Evolutionary conservation across 2,113 vertebrate genomes (phyloP), one percentile per base, ranked within the genome.

Genomic region (Chaenogobius annularis): DNA sequence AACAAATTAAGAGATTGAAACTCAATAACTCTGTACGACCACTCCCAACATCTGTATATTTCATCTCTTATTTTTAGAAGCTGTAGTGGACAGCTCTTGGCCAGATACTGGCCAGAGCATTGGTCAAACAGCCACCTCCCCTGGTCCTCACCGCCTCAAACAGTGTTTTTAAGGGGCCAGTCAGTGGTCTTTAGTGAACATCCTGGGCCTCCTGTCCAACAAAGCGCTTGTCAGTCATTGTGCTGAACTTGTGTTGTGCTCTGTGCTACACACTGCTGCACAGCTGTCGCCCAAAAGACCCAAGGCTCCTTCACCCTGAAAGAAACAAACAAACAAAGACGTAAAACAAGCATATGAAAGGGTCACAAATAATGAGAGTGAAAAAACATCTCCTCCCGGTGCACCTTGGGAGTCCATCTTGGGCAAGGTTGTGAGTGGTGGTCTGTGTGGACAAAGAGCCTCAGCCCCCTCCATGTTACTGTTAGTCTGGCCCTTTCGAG

Each of bases 301-400:
- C 85, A 84, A 82, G 80, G 82, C 88, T 87, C 80, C 88, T 83
- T 82, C 80, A 62, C 80, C 50, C 78, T 90, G 88, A 92, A 91
- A 91, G 91, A 89, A 79, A 91, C 88, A 92, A 92, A 92, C 89
- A 92, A 92, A 91, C 91, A 92, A 92, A 91, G 89, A 86, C 62
- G 81, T 90, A 90, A 88, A 91, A 88, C 83, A 89, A 88, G 86
- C 87, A 90, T 85, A 88, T 88, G 78, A 87, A 88, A 74, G 82
- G 87, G 89, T 90, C 89, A 90, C 90, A 90, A 90, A 92, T 90
- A 90, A 92, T 85, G 84, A 89, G 85, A 70, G 76, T 85, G 89
- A 88, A 90, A 89, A 91, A 90, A 88, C 48, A 88, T 90, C 83
- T 89, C 87, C 83, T 86, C 87, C 14, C 89, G 89, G 87, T 88